Conservation (phyloP, 2,888 invertebrate genomes). For the Drosophila neotestacea region DNA sequence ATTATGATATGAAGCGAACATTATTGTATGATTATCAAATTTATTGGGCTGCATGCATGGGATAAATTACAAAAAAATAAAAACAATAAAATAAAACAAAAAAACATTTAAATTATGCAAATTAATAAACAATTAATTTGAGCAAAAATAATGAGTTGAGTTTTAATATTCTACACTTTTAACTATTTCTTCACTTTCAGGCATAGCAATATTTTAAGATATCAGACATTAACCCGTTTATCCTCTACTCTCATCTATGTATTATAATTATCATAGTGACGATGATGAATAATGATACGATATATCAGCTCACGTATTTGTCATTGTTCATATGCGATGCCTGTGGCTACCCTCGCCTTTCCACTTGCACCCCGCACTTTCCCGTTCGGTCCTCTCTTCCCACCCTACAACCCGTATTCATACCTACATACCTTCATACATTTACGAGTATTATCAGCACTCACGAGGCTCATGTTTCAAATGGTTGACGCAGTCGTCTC, state of each 20-base stretch:
- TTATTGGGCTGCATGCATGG: constrained; percentile 65
- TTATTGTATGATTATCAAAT: constrained; percentile 42
- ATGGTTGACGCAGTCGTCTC: constrained; percentile 47
- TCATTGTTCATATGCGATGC: constrained; percentile 49
- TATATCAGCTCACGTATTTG: constrained; percentile 56
- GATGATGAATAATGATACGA: constrained; percentile 22
- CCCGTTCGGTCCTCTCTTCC: neutral
- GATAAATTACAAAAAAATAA: constrained; percentile 55
- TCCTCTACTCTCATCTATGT: neutral
- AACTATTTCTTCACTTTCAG: too few species aligned
- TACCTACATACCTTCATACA: constrained; percentile 1
- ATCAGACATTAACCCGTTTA: constrained; percentile 9
- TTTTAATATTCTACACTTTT: neutral
- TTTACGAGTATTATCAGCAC: constrained; percentile 62
- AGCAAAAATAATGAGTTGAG: constrained; percentile 6
- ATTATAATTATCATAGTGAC: neutral
- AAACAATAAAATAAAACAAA: constrained; percentile 31
- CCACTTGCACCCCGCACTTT: constrained; percentile 5
- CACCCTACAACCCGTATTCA: constrained; percentile 30
- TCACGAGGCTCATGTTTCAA: constrained; percentile 77
- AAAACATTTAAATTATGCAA: constrained; percentile 45
- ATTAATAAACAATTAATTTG: constrained; percentile 78
- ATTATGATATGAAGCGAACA: constrained; percentile 38
- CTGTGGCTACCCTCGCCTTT: constrained; percentile 13
- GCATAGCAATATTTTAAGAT: neutral